Conservation (phyloP, 2,888 invertebrate genomes). For the Heliconius erato region DNA sequence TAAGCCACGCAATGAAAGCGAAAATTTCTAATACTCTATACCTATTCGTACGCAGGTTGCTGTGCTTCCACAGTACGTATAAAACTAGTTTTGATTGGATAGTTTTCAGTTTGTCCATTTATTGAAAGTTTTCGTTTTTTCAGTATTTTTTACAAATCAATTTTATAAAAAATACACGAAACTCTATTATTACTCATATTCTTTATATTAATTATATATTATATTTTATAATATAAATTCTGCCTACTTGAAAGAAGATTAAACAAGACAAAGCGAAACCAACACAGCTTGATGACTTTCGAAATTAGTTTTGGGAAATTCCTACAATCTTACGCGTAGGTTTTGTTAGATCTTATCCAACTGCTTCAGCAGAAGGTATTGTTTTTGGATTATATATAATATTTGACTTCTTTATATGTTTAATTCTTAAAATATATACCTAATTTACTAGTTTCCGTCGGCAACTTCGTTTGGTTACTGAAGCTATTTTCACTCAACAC, state of each 20-base stretch:
- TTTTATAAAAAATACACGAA: not conserved
- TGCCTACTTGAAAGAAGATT: slow-evolving; percentile 77
- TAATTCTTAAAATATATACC: not conserved
- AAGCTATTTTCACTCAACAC: no score
- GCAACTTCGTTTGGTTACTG: not conserved
- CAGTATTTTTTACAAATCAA: not conserved
- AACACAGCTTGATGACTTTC: slow-evolving; percentile 59
- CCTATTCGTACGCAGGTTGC: not conserved
- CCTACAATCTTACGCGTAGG: slow-evolving; percentile 38
- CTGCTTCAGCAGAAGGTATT: not conserved
- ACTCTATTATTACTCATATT: not conserved
- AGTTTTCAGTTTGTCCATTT: not conserved
- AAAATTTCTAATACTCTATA: not conserved
- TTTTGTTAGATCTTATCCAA: slow-evolving; percentile 32
- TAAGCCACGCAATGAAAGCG: not conserved
- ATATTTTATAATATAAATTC: slow-evolving; percentile 59
- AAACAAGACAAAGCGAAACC: slow-evolving; percentile 79
- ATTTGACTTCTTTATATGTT: not conserved
- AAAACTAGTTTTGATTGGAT: not conserved
- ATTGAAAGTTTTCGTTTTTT: no score
- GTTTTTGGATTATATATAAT: not conserved
- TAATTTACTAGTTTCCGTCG: no score
- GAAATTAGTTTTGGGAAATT: slow-evolving; percentile 73
- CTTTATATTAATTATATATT: not conserved
- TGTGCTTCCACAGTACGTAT: not conserved